Conservation (phyloP, 2,797 vertebrate genomes). For the Xenops minutus region DNA sequence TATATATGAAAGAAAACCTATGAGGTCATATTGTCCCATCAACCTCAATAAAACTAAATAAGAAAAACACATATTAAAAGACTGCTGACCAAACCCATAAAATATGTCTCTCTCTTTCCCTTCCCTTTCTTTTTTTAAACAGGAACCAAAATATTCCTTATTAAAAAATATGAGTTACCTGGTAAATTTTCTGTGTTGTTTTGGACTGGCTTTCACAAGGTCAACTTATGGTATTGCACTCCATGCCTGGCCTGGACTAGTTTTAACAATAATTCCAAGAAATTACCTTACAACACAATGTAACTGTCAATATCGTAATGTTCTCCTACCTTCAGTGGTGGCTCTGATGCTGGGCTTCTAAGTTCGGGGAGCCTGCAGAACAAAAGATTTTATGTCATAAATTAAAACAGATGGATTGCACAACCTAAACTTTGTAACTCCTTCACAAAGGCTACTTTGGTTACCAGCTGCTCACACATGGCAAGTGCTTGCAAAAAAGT, state of each 20-base stretch:
- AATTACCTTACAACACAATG: neutral
- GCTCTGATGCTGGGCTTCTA: conserved; percentile 78
- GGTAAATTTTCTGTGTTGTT: neutral
- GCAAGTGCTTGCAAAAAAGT: neutral
- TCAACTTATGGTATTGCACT: neutral
- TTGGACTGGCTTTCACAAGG: neutral
- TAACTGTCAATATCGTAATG: neutral
- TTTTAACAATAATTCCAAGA: neutral
- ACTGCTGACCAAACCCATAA: neutral
- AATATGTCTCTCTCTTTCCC: neutral
- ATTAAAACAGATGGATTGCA: neutral
- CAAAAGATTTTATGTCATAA: conserved; percentile 29
- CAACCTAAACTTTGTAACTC: neutral
- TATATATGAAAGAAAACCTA: conserved; percentile 26
- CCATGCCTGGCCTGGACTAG: neutral
- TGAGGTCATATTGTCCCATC: conserved; percentile 43
- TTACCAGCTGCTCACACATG: neutral
- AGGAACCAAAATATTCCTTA: neutral
- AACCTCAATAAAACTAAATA: conserved; percentile 43
- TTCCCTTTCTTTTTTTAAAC: neutral
- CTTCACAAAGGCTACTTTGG: neutral
- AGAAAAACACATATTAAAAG: neutral
- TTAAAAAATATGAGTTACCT: neutral
- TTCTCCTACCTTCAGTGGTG: conserved; percentile 86
- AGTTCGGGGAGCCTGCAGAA: conserved; percentile 86